A percentile compares a stretch with the other conserved stretches of the same genome.
These are phyloP conservation scores for Mesorhabditis belari DNA, from an alignment of 2,888 invertebrate genomes.

Conservation along the genomic window DNA sequence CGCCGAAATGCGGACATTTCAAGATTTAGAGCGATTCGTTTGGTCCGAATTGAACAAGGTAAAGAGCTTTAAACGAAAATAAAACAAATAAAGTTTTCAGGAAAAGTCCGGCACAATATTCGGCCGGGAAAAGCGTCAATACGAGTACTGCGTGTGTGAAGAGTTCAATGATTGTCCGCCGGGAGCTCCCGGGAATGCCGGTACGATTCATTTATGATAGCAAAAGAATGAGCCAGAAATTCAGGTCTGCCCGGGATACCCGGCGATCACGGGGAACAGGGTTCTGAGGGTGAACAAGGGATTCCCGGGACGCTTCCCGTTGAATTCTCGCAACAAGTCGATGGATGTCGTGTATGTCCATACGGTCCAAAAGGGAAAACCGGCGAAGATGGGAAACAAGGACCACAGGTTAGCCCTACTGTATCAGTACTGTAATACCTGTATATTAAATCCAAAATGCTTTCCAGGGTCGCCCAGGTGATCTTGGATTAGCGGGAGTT, in stretches of 20 bases:
- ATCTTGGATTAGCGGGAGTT: not conserved
- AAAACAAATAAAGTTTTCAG: not conserved
- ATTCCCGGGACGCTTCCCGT: conserved; percentile 10
- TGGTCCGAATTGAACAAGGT: not conserved
- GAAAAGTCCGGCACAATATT: not conserved
- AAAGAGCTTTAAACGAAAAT: not conserved
- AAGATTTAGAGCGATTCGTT: not conserved
- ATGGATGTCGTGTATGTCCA: not conserved
- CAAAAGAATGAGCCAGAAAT: not conserved
- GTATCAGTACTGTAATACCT: not conserved
- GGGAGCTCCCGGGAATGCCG: too few species aligned
- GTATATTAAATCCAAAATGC: not conserved
- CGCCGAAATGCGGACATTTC: not conserved
- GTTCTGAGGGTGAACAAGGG: conserved; percentile 25
- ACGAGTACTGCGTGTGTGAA: not conserved
- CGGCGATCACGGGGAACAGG: conserved; percentile 21
- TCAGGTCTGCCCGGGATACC: conserved; percentile 11
- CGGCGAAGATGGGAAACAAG: not conserved
- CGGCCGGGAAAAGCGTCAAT: not conserved
- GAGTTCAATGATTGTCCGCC: not conserved
- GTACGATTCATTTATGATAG: too few species aligned
- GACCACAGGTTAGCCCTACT: not conserved
- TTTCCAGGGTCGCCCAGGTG: not conserved
- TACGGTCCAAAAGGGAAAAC: not conserved
- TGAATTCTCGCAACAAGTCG: not conserved